These are phyloP conservation scores for Vulpes lagopus DNA, from an alignment of 2,113 vertebrate species.

Conservation along the genomic window DNA sequence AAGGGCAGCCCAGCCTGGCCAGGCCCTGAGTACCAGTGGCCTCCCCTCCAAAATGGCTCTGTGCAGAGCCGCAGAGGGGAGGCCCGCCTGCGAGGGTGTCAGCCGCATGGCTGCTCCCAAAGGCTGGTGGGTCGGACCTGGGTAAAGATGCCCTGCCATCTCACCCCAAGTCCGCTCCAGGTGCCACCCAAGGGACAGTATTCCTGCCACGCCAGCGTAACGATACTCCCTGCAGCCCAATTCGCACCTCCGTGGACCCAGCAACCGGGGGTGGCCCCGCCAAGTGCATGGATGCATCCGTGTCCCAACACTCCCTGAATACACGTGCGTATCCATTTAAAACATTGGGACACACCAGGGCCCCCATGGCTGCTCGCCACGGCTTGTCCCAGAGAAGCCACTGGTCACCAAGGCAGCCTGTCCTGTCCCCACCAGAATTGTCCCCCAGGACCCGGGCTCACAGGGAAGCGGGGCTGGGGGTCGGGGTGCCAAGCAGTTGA, in stretches of 20 bases:
- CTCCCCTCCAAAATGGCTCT: not conserved
- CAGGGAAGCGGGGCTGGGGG: not conserved
- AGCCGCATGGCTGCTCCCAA: not conserved
- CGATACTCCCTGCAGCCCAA: not conserved
- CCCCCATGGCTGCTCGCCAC: not conserved
- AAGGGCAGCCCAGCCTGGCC: not conserved
- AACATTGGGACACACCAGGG: not conserved
- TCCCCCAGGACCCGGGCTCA: not conserved
- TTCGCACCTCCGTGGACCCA: not conserved
- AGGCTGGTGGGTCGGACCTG: not conserved
- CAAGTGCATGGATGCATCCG: not conserved
- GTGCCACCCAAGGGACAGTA: not conserved
- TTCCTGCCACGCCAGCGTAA: not conserved
- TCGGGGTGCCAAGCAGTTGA: no score
- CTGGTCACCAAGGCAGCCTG: not conserved
- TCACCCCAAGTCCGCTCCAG: no score
- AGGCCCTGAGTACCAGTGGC: not conserved
- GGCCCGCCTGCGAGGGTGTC: not conserved
- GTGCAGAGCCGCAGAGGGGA: not conserved
- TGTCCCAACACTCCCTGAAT: not conserved
- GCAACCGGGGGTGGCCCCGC: no score
- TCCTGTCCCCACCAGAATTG: not conserved
- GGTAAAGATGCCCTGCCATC: no score
- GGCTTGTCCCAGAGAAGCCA: not conserved
- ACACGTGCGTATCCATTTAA: no score